Conservation (phyloP, 2,113 vertebrate genomes). For the Cichladusa arquata region DNA sequence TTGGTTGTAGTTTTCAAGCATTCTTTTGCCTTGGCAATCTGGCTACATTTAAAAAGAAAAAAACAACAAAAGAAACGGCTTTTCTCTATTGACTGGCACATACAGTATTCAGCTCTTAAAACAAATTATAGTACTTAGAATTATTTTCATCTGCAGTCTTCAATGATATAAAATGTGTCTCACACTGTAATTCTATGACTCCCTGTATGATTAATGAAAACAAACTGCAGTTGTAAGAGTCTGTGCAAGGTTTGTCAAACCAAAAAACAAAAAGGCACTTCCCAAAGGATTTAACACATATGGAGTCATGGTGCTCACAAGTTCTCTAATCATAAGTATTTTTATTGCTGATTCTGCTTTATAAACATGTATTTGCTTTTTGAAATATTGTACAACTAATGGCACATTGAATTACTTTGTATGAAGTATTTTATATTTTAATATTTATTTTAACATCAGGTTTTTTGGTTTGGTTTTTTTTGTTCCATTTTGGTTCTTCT, state of each 20-base stretch:
- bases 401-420: conserved; percentile 79
- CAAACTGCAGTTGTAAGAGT: conserved; percentile 69
- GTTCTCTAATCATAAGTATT: conserved; percentile 72
- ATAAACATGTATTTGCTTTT: conserved; percentile 75
- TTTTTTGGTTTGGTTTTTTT: conserved; percentile 52
- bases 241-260: conserved; percentile 76
- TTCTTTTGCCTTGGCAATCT: conserved; percentile 72
- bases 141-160: conserved; percentile 73
- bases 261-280: conserved; percentile 77
- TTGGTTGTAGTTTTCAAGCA: conserved; percentile 57
- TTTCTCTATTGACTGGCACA: conserved; percentile 63
- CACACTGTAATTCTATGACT: conserved; percentile 77
- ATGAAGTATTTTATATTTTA: conserved; percentile 81
- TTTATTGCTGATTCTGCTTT: conserved; percentile 75
- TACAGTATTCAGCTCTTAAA: conserved; percentile 71
- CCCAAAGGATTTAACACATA: conserved; percentile 77
- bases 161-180: conserved; percentile 73
- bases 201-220: conserved; percentile 63
- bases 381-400: conserved; percentile 79
- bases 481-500: conserved; percentile 56
- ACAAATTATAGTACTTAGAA: conserved; percentile 70
- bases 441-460: conserved; percentile 80
- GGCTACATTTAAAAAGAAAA: conserved; percentile 50
- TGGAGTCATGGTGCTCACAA: conserved; percentile 77
- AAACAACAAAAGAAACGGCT: conserved; percentile 7